Conservation (phyloP, 2,797 vertebrate species). For the Agapornis canus region DNA sequence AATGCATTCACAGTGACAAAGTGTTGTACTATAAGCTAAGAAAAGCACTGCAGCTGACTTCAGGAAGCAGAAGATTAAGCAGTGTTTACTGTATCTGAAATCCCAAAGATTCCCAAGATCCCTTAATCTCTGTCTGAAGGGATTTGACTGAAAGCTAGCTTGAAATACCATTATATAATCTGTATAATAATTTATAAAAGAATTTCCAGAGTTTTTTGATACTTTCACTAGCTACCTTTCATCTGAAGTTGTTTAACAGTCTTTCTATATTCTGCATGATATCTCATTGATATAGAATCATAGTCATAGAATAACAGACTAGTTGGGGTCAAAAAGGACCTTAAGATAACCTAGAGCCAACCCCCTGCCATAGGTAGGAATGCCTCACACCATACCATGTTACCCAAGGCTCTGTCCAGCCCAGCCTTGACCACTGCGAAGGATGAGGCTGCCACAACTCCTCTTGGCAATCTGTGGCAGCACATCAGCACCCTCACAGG, state of each 20-base stretch:
- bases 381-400: not conserved
- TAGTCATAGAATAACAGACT: not conserved
- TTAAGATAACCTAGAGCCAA: not conserved
- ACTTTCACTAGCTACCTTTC: not conserved
- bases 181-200: not conserved
- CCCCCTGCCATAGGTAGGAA: not conserved
- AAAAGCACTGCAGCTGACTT: not conserved
- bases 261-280: not conserved
- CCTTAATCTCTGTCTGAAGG: not conserved
- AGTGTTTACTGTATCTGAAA: not conserved
- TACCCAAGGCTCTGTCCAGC: not conserved
- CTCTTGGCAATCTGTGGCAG: not conserved
- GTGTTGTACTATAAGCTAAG: not conserved
- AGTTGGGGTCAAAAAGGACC: not conserved
- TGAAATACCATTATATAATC: not conserved
- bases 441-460: not conserved
- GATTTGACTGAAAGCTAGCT: not conserved
- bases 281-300: not conserved
- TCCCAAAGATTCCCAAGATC: not conserved
- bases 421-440: not conserved
- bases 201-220: not conserved
- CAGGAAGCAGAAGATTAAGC: not conserved
- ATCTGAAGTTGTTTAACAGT: not conserved
- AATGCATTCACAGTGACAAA: constrained; percentile 11
- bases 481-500: not conserved